phyloP scores from a whole-genome alignment of 2,113 vertebrate species.

The Lophura nycthemera region DNA sequence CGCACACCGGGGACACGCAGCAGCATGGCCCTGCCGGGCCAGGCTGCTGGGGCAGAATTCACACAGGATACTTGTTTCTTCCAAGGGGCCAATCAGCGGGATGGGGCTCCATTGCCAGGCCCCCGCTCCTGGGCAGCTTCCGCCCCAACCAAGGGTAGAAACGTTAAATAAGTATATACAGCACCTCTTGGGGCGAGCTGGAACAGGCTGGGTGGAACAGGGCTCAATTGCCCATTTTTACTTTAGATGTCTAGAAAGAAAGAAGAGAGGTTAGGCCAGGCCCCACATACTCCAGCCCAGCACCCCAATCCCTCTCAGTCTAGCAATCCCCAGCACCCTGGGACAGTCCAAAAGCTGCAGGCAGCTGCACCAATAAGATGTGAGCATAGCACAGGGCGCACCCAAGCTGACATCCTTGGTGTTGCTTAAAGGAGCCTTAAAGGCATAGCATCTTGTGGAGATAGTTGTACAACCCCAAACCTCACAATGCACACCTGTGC shows the following conservation, averaged over 20 bases:
- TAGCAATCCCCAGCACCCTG: background rate
- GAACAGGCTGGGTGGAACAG: conserved; percentile 10
- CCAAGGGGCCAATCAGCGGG: background rate
- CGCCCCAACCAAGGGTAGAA: conserved; percentile 55
- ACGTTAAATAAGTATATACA: conserved; percentile 83
- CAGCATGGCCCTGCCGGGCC: background rate
- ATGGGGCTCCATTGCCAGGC: background rate
- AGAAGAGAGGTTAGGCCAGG: background rate
- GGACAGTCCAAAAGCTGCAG: background rate
- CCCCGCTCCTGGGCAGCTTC: conserved; percentile 16
- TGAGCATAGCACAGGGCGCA: accelerated
- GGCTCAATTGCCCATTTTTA: conserved; percentile 97
- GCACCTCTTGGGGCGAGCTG: conserved; percentile 58
- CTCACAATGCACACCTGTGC: background rate
- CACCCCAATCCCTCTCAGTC: background rate
- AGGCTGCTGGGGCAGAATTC: conserved; percentile 21
- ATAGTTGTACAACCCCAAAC: background rate
- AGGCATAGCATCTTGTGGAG: background rate
- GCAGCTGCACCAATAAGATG: background rate
- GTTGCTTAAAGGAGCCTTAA: background rate
- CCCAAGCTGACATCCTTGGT: accelerated
- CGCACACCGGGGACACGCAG: conserved; percentile 17
- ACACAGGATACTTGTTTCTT: conserved; percentile 64
- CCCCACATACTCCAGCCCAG: background rate
- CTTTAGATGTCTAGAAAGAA: conserved; percentile 91